phyloP scores from a whole-genome alignment of 2,888 invertebrate genomes.

The Scaptomyza tumidula region DNA sequence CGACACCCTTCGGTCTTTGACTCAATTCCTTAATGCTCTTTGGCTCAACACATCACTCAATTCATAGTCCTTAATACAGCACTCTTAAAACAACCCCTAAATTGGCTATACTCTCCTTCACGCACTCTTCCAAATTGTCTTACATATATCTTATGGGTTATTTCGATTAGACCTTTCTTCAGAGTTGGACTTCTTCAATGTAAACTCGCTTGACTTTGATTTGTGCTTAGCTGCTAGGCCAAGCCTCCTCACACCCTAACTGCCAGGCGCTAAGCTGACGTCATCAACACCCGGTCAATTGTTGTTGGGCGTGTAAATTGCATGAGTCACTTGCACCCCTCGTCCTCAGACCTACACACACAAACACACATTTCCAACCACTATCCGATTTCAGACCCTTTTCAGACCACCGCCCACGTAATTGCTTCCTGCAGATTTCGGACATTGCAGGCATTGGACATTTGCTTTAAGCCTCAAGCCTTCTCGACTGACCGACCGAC shows the following conservation, averaged over 20 bases:
- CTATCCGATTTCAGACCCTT: constrained; percentile 75
- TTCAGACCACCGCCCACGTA: constrained; percentile 66
- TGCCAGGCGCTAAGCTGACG: constrained; percentile 59
- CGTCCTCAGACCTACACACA: constrained; percentile 9
- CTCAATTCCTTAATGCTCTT: constrained; percentile 52
- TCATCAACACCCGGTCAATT: constrained; percentile 62
- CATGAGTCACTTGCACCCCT: constrained; percentile 64
- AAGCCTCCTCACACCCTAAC: background rate
- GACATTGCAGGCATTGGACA: constrained; percentile 47
- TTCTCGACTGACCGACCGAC: too few species aligned
- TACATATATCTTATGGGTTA: constrained; percentile 29
- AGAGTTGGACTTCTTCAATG: constrained; percentile 56
- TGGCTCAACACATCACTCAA: constrained; percentile 56
- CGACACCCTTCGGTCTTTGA: constrained; percentile 27
- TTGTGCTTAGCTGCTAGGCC: constrained; percentile 52
- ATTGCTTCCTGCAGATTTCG: constrained; percentile 75
- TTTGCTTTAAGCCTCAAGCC: constrained; percentile 12
- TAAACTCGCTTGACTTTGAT: constrained; percentile 70
- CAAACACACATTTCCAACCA: constrained; percentile 46
- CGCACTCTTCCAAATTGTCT: constrained; percentile 15
- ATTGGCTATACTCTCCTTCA: constrained; percentile 4
- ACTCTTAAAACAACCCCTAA: constrained; percentile 40
- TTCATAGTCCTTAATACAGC: constrained; percentile 8
- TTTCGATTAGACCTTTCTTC: constrained; percentile 4
- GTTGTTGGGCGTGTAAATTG: constrained; percentile 45